Base-by-base conservation (phyloP, 2,888 invertebrate genomes). In the Eristalis pertinax region DNA sequence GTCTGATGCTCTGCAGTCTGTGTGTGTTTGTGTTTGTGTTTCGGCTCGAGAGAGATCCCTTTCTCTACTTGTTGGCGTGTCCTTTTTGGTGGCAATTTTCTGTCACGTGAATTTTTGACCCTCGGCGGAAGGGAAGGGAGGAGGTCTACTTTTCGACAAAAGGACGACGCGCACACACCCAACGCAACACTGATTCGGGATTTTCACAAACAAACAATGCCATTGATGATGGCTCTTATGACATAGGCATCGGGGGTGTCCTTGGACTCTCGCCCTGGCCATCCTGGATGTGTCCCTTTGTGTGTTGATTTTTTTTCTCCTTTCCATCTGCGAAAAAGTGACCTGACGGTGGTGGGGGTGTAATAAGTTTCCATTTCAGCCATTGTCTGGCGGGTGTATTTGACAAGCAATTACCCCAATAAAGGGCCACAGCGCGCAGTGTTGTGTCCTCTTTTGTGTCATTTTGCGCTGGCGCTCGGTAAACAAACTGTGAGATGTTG, bases 371-470 rank as follows among this genome's bases (percentile, higher is more conserved):
- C 68, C 73, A 69, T 83, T 68, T 83, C 63, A 63, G 58, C 64
- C 64, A 78, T 84, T 84, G 74, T 78, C 70, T 64, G 78, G 78
- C 74, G 65, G 64, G 70, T 84, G 78, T 79, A 79, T 84, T 84
- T 84, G 84, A 84, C 79, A 84, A 79, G 78, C 84, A 84, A 84
- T 84, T 84, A 84, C 84, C 80, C 67, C 80, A 80, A 80, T 80
- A 76, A 67, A 73, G 72, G 24, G 35, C 62, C 38, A 58, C 32
- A 32, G 7, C 32, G 15, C 32, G 26, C 32, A 63, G 29, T 13
- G 63, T 32, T 67, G 65, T 64, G 74, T 75, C 80, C 80, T 64
- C 32, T 69, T 74, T 69, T 58, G 60, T 13, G 50, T 76, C 69
- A 60, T 38, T 77, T 77, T 68, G 38, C 60, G 72, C 26, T 26